These are phyloP conservation scores for Hermaeophaga mercurialis DNA, from an alignment of 2,888 invertebrate genomes.

Conservation along the genomic window DNA sequence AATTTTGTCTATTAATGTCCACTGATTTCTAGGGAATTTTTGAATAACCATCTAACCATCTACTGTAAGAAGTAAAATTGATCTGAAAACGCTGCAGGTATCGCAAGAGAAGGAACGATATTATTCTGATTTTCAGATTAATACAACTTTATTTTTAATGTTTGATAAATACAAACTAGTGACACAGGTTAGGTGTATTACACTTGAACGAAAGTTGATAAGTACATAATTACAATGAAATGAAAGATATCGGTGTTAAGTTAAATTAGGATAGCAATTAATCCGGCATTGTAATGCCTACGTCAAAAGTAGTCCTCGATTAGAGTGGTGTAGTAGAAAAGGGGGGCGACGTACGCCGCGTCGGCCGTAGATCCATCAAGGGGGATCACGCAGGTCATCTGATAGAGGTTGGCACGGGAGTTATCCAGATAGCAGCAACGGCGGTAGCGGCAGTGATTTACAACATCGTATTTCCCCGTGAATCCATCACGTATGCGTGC, in stretches of 20 bases:
- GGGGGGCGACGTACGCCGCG: conserved; percentile 26
- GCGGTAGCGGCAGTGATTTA: conserved; percentile 48
- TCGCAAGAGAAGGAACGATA: too few relatives aligned
- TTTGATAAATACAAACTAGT: too few relatives aligned
- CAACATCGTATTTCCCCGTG: conserved; percentile 51
- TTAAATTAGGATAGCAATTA: background rate
- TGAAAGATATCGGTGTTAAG: background rate
- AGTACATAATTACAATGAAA: too few relatives aligned
- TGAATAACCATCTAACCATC: too few relatives aligned
- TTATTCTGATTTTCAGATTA: too few relatives aligned
- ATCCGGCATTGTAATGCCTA: conserved; percentile 2
- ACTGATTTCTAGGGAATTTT: too few relatives aligned
- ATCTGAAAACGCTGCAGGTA: too few relatives aligned
- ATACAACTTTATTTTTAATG: too few relatives aligned
- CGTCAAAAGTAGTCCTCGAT: conserved; percentile 3
- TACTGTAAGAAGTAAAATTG: too few relatives aligned
- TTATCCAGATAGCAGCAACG: conserved; percentile 49
- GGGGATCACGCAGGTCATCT: conserved; percentile 55
- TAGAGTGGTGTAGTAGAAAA: conserved; percentile 8
- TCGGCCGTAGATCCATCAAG: conserved; percentile 50
- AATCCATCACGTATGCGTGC: conserved; percentile 50
- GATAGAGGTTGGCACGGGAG: conserved; percentile 54
- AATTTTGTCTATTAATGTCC: too few relatives aligned
- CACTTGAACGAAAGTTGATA: too few relatives aligned
- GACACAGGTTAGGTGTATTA: too few relatives aligned